These are phyloP conservation scores for Lordiphosa clarofinis DNA, from an alignment of 1,140 invertebrate species.

Conservation along the genomic window DNA sequence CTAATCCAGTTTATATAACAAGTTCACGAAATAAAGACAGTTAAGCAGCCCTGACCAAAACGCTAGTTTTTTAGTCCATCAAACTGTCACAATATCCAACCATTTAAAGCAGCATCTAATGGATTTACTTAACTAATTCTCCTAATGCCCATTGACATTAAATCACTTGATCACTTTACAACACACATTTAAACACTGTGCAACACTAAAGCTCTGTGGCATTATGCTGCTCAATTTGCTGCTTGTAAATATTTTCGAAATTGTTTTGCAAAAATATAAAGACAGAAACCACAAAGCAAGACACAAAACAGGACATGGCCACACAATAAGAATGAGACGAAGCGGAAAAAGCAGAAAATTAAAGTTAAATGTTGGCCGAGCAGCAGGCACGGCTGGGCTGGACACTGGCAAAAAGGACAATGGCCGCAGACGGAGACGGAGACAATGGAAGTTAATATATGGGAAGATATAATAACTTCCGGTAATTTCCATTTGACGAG, in stretches of 20 bases:
- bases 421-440: constrained; percentile 32
- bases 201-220: constrained; percentile 27
- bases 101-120: too few relatives aligned
- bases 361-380: constrained; percentile 71
- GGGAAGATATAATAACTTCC: constrained; percentile 78
- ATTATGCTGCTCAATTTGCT: constrained; percentile 61
- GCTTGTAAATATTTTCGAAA: constrained; percentile 63
- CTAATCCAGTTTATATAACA: too few relatives aligned
- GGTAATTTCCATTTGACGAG: constrained; percentile 75
- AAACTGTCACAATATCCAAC: too few relatives aligned
- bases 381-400: constrained; percentile 64
- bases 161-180: constrained; percentile 6
- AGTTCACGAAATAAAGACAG: too few relatives aligned
- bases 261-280: constrained; percentile 57
- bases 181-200: constrained; percentile 5
- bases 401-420: constrained; percentile 37
- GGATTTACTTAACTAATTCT: too few relatives aligned
- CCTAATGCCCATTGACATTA: not conserved
- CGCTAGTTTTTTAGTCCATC: too few relatives aligned
- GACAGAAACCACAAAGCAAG: constrained; percentile 47
- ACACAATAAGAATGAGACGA: constrained; percentile 71
- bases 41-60: too few relatives aligned
- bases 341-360: constrained; percentile 79
- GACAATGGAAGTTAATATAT: constrained; percentile 76
- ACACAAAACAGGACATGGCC: constrained; percentile 54